Evolutionary conservation across 2,113 vertebrate species (phyloP), one percentile per base, ranked within the genome.

Genomic region (Apodemus sylvaticus): DNA sequence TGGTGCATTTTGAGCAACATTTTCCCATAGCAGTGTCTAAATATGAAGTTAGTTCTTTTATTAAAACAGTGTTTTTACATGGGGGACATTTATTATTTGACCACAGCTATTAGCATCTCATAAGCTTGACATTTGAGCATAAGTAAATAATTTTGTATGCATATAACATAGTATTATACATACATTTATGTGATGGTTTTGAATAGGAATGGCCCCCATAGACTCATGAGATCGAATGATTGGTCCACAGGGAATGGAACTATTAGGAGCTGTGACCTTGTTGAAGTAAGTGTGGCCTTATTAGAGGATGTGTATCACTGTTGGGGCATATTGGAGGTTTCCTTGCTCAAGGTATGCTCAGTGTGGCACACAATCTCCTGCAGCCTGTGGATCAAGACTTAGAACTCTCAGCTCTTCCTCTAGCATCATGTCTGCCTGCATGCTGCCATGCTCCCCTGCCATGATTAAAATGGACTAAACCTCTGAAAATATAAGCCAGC

Each of bases 71-170:
- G 13, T 93, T 98, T 97, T 97, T 71, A 78, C 60, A 60, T 96
- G 96, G 98, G 77, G 22, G 71, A 55, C 95, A 86, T 96, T 98
- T 95, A 94, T 97, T 97, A 77, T 97, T 83, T 96, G 3, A 0
- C 86, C 3, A n/a, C 53, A 73, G 31, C 4, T 7, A 96, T 96
- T 97, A 97, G 45, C 82, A 98, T 94, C 89, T 95, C 97, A 97
- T 97, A 97, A 94, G 74, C 77, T 96, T 7, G 29, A 8, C 96
- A 93, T 98, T 98, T 98, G 96, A 97, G 82, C 94, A 95, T 87
- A 95, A 81, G 68, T 96, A 97, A 89, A 98, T 96, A 86, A 2
- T 92, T 42, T 90, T 97, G 66, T 96, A 87, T 0, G 0, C 12
- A 89, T 86, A 51, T 36, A 71, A 39, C 11, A n/a, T 66, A 70